Base-by-base conservation (phyloP, 2,113 vertebrate genomes). In the Carettochelys insculpta region DNA sequence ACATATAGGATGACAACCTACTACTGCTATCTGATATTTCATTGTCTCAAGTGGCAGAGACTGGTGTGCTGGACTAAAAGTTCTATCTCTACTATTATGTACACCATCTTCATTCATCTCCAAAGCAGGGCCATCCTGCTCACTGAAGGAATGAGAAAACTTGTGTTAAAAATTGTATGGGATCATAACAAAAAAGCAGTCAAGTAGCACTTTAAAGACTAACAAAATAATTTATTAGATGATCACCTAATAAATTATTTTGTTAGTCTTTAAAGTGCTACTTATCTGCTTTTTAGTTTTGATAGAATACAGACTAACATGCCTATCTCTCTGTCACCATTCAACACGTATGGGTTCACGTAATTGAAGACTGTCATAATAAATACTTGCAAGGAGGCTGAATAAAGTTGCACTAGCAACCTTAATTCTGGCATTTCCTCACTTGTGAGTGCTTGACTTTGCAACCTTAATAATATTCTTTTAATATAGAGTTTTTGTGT, bases 331-430 rank as follows among this genome's bases (percentile, higher is more conserved):
- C n/a, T n/a, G n/a, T n/a, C n/a, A n/a, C n/a, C n/a, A n/a, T n/a
- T n/a, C n/a, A n/a, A n/a, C n/a, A n/a, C n/a, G n/a, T 50, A 50
- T 38, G 38, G n/a, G 10, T 0, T 2, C 2, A 29, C 54, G 86
- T 24, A n/a, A 4, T 43, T 52, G 31, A 16, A 20, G 61, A 45
- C 2, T 2, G 41, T 54, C 1, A 0, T 0, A 1, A 5, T 0
- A 2, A 58, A 45, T 77, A 4, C 5, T 52, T 41, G 5, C 47
- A 19, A 20, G 56, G 2, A 8, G 43, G n/a, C 4, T 38, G 13
- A 50, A 11, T 1, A 38, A 61, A 29, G 82, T 71, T 61, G 76
- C 61, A 50, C 19, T 3, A 76, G 19, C 0, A 0, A 47, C 82
- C 58, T 34, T 48, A 1, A 2, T 43, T 29, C 24, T 83, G 25